Conservation (phyloP, 2,888 invertebrate genomes). For the Orchestes rusci region DNA sequence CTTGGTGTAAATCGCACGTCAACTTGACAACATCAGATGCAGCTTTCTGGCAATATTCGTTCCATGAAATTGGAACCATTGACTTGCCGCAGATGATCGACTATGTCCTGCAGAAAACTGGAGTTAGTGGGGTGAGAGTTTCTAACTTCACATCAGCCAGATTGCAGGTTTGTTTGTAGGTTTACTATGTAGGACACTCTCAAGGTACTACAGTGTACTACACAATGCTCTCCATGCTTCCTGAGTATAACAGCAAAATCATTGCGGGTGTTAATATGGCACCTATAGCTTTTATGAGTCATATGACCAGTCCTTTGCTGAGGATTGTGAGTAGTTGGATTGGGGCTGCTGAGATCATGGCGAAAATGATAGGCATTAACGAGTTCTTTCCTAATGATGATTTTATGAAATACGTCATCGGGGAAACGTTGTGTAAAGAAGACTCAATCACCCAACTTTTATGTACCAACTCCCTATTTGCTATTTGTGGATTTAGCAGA, state of each 20-base stretch:
- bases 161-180: no score
- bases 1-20: conserved; percentile 29
- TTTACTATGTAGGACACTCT: conserved; percentile 78
- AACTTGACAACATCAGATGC: conserved; percentile 27
- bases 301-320: conserved; percentile 43
- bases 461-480: conserved; percentile 38
- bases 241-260: conserved; percentile 61
- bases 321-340: conserved; percentile 30
- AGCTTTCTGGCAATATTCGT: conserved; percentile 52
- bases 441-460: conserved; percentile 23
- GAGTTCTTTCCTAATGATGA: conserved; percentile 59
- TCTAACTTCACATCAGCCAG: no score
- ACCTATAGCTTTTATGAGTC: conserved; percentile 58
- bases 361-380: conserved; percentile 46
- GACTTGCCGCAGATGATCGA: conserved; percentile 84
- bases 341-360: conserved; percentile 23
- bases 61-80: conserved; percentile 72
- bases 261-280: conserved; percentile 60
- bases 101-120: conserved; percentile 54
- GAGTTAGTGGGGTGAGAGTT: conserved; percentile 36
- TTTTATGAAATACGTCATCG: conserved; percentile 40
- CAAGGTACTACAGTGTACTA: conserved; percentile 66
- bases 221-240: conserved; percentile 57
- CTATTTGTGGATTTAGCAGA: conserved; percentile 37
- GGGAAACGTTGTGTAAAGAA: conserved; percentile 19